Conservation (phyloP, 1,140 invertebrate genomes). For the Cyrtorhinus lividipennis region DNA sequence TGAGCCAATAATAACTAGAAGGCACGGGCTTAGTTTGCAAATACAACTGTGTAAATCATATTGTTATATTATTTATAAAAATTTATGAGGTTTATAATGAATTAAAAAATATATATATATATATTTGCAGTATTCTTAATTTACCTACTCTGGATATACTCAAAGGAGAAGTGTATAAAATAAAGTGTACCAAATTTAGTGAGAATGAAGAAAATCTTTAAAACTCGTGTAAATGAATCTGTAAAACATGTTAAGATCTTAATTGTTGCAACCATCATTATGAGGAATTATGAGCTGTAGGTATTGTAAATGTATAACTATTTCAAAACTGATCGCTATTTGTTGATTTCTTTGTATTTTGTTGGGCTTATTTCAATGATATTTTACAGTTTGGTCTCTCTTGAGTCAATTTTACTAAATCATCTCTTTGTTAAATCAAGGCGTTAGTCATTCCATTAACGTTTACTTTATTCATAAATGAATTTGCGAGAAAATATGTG, state of each 20-base stretch:
- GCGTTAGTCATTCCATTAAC: slow-evolving; percentile 6
- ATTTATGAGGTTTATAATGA: not conserved
- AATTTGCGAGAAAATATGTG: not conserved
- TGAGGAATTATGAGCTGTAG: slow-evolving; percentile 3
- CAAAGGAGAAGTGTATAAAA: not conserved
- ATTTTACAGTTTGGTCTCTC: not conserved
- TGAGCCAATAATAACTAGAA: not conserved
- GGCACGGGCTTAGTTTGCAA: not conserved
- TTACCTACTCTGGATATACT: not conserved
- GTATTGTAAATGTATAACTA: slow-evolving; percentile 4
- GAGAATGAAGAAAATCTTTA: not conserved
- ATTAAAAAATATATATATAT: not conserved
- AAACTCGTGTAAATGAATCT: slow-evolving; percentile 6
- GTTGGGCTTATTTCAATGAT: not conserved
- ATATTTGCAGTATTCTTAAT: not conserved
- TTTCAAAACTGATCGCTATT: not conserved
- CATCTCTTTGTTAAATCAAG: not conserved
- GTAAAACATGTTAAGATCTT: slow-evolving; percentile 1
- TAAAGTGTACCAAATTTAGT: not conserved
- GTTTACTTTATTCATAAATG: not conserved
- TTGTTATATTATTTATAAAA: not conserved
- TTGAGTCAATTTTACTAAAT: not conserved
- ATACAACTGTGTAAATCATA: not conserved
- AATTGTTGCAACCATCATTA: slow-evolving; percentile 2
- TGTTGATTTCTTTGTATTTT: not conserved